Evolutionary conservation across 2,888 invertebrate genomes (phyloP).

Genomic region (Bellardia pandia): DNA sequence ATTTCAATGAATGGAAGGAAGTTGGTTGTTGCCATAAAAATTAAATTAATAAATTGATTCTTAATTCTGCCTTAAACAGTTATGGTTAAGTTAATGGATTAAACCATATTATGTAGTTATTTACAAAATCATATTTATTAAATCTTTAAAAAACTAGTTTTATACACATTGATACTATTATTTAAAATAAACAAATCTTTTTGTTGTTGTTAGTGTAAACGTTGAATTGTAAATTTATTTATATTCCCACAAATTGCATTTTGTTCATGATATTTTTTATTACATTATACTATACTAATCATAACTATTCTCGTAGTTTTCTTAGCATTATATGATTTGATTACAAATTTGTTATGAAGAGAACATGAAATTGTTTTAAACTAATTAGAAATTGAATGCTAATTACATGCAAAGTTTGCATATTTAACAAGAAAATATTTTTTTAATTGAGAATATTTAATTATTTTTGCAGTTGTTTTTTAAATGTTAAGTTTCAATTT

Average conservation of each 20-base stretch:
- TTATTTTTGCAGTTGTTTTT: too few species aligned
- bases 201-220: slow-evolving; percentile 2
- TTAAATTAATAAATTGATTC: background rate
- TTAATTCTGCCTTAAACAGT: background rate
- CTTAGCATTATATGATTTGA: slow-evolving; percentile 5
- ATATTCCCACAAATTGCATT: slow-evolving; percentile 17
- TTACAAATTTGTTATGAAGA: background rate
- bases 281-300: slow-evolving; percentile 7
- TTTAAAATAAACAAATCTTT: background rate
- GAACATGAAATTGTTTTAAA: background rate
- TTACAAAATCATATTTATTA: background rate
- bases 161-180: background rate
- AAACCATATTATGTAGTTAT: too few species aligned
- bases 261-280: slow-evolving; percentile 22
- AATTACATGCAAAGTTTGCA: background rate
- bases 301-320: slow-evolving; percentile 9
- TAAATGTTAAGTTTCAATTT: too few species aligned
- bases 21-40: background rate
- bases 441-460: background rate
- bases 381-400: background rate
- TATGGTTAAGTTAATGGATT: too few species aligned
- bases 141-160: background rate
- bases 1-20: background rate
- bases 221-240: background rate
- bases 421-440: background rate